phyloP scores from a whole-genome alignment of 2,797 vertebrate genomes.

The Eulemur coronatus region DNA sequence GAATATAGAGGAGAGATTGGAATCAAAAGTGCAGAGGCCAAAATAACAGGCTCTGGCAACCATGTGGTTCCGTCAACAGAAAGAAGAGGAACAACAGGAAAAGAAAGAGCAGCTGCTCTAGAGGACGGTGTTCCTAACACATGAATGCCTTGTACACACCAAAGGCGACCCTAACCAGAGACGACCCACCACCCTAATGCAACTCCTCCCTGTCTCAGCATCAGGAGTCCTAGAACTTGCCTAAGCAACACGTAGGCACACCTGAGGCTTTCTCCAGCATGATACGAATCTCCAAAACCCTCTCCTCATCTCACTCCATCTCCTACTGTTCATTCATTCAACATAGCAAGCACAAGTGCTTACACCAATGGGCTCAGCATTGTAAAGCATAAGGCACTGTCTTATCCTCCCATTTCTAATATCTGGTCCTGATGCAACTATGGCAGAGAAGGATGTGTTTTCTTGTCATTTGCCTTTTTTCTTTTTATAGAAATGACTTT shows the following conservation, averaged over 20 bases:
- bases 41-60: not conserved
- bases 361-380: not conserved
- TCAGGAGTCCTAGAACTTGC: not conserved
- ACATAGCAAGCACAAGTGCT: not conserved
- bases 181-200: rapidly evolving
- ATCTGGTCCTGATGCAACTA: not conserved
- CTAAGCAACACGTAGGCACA: not conserved
- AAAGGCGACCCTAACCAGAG: not conserved
- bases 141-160: rapidly evolving
- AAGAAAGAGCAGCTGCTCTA: not conserved
- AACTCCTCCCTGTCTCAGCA: not conserved
- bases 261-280: not conserved
- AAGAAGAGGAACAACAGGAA: not conserved
- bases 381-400: not conserved
- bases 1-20: not conserved
- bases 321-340: not conserved
- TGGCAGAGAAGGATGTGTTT: not conserved
- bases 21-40: not conserved
- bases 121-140: not conserved
- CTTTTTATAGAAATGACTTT: not conserved
- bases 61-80: not conserved
- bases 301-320: not conserved
- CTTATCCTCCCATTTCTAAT: not conserved
- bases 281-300: not conserved
- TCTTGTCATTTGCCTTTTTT: not conserved